Percentiles rank a stretch among this genome's conserved stretches.
phyloP scores from a whole-genome alignment of 2,113 vertebrate genomes.

The Gnathonemus longibarbis region DNA sequence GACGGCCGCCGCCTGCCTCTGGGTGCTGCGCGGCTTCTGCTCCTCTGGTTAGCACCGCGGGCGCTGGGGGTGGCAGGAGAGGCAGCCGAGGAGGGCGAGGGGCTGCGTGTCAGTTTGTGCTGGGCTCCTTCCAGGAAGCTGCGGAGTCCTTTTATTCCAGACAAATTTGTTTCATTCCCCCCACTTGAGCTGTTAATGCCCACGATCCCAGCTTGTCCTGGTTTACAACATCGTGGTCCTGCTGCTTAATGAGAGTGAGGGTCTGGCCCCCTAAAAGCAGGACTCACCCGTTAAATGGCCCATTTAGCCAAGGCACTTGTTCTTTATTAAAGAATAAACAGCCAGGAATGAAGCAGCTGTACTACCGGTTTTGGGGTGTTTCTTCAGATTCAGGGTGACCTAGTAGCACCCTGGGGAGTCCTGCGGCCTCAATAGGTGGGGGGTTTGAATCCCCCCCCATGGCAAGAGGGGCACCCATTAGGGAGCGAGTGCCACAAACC shows the following conservation, averaged over 20 bases:
- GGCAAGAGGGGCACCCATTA: background rate
- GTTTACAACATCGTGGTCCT: background rate
- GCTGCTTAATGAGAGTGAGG: background rate
- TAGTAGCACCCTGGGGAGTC: background rate
- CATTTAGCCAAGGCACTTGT: background rate
- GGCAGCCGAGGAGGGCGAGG: background rate
- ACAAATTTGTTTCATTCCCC: background rate
- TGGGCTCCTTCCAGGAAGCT: background rate
- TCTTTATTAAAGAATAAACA: background rate
- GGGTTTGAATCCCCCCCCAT: background rate
- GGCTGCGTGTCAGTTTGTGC: background rate
- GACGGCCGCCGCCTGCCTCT: slow-evolving; percentile 73
- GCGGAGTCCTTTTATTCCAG: background rate
- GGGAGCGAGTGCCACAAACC: background rate
- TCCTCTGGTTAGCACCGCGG: slow-evolving; percentile 60
- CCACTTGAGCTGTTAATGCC: background rate
- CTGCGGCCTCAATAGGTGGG: background rate
- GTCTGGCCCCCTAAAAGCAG: background rate
- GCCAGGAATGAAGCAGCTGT: background rate
- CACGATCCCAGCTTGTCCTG: background rate
- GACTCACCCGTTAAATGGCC: background rate
- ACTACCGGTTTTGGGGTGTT: background rate
- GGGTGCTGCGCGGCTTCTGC: slow-evolving; percentile 71
- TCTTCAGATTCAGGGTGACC: background rate
- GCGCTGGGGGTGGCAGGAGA: background rate